A percentile compares a stretch with the other conserved stretches of the same genome.
Conservation (phyloP, 92 coral and sea anemone species). For the Umimayanthus chanpuru region DNA sequence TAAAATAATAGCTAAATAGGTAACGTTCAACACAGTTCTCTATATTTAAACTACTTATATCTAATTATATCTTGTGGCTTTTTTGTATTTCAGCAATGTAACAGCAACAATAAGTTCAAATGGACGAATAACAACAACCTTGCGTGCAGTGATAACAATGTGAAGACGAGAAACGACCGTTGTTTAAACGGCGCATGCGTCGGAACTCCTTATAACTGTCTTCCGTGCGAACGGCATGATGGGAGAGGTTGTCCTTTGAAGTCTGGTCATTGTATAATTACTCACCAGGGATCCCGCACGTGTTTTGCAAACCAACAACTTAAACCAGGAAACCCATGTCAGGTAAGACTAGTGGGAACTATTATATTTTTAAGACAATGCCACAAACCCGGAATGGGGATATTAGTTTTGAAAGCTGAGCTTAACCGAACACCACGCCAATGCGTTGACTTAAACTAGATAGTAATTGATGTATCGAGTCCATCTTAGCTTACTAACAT, state of each 20-base stretch:
- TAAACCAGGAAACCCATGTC: conserved; percentile 95
- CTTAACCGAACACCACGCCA: no score
- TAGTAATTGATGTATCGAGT: no score
- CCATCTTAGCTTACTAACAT: no score
- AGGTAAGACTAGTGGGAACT: conserved; percentile 48
- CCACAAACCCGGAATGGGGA: no score
- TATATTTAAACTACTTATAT: no score
- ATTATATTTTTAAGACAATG: not conserved
- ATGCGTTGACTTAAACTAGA: no score
- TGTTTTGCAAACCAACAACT: conserved; percentile 72
- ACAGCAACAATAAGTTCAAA: conserved; percentile 74
- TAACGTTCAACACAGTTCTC: no score
- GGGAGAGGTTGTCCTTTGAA: conserved; percentile 80
- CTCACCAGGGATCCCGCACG: conserved; percentile 65
- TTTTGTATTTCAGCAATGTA: conserved; percentile 74
- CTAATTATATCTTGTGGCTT: not conserved
- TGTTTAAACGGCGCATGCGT: conserved; percentile 80
- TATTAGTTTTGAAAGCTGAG: no score
- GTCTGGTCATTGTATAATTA: conserved; percentile 81
- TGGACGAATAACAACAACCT: conserved; percentile 95
- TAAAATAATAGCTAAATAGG: no score
- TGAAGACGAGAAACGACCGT: conserved; percentile 83
- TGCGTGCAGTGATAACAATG: conserved; percentile 77
- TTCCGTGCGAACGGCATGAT: conserved; percentile 83
- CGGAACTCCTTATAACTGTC: conserved; percentile 81